Evolutionary conservation across 2,113 vertebrate species (phyloP).

Genomic region (Pelmatolapia mariae): DNA sequence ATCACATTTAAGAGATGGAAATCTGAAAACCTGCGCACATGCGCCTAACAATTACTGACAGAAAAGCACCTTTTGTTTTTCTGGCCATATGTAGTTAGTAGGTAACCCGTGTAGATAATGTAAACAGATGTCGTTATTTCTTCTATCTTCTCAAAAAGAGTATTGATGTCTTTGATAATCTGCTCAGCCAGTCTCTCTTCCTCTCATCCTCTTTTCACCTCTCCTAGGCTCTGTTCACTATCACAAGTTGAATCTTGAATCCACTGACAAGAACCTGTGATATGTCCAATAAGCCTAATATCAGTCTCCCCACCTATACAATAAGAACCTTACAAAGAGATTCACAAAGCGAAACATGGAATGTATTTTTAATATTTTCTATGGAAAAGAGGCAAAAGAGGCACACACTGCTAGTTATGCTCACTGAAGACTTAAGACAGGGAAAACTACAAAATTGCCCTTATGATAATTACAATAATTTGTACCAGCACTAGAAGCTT

Average conservation of each 20-base stretch:
- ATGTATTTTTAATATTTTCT: not conserved
- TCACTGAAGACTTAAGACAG: not conserved
- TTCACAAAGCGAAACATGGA: not conserved
- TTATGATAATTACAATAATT: not conserved
- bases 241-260: not conserved
- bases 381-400: not conserved
- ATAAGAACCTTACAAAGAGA: constrained; percentile 21
- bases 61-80: not conserved
- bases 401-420: not conserved
- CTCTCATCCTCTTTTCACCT: not conserved
- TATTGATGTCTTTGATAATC: not conserved
- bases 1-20: not conserved
- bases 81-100: not conserved
- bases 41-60: not conserved
- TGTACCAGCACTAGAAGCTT: not conserved
- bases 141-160: not conserved
- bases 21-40: not conserved
- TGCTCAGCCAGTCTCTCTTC: not conserved
- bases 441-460: not conserved
- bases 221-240: constrained; percentile 15
- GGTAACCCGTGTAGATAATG: not conserved
- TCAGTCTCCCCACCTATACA: constrained; percentile 30
- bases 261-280: constrained; percentile 15
- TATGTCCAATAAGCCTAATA: constrained; percentile 13
- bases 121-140: not conserved